phyloP scores from a whole-genome alignment of 2,888 invertebrate genomes.

The Emmelina monodactyla region DNA sequence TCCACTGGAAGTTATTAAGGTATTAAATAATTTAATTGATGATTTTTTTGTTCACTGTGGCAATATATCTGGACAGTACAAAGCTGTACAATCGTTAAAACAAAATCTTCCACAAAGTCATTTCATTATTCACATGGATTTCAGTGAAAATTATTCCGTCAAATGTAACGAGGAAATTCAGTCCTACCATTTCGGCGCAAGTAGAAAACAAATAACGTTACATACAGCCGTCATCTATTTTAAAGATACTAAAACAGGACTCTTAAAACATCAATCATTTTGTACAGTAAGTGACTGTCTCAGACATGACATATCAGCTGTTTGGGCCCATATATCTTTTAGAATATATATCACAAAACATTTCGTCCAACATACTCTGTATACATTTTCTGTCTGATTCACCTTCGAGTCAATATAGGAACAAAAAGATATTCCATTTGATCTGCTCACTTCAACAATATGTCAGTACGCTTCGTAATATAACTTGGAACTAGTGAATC shows the following conservation, averaged over 20 bases:
- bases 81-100: constrained; percentile 5
- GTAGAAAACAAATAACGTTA: constrained; percentile 10
- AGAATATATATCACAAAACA: constrained; percentile 1
- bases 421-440: constrained; percentile 5
- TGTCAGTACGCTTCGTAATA: too few species aligned
- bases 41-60: too few species aligned
- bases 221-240: constrained; percentile 14
- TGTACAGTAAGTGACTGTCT: constrained; percentile 11
- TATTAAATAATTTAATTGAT: too few species aligned
- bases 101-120: constrained; percentile 5
- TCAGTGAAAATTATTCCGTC: background rate
- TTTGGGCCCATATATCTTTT: constrained; percentile 1
- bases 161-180: constrained; percentile 11
- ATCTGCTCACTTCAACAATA: too few species aligned
- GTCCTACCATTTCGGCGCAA: constrained; percentile 13
- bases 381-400: constrained; percentile 4
- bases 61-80: too few species aligned
- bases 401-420: constrained; percentile 4
- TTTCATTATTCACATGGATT: constrained; percentile 6
- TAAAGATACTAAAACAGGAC: constrained; percentile 2
- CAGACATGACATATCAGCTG: constrained; percentile 8
- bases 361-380: constrained; percentile 2
- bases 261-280: constrained; percentile 2
- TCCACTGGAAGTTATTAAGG: too few species aligned
- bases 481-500: constrained; percentile 1